Evolutionary conservation across 35 echinoderm and acorn worm genomes (phyloP), one percentile per base, ranked within the genome.

Genomic region (Holothuria glaberrima): DNA sequence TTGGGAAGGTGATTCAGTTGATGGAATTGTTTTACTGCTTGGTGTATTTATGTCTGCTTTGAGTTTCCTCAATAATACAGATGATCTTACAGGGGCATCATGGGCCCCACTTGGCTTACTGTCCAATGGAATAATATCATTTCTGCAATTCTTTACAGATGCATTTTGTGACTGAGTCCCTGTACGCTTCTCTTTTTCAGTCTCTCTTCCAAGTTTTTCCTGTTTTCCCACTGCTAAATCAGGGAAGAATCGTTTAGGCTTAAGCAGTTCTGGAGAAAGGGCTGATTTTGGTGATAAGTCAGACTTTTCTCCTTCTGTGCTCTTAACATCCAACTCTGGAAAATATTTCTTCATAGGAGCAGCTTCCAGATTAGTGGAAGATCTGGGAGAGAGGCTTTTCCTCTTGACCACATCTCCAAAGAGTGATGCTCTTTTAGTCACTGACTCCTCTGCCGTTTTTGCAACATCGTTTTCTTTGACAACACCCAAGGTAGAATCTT

Each of bases 351-450:
- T 50, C 2, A 5, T 24, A 54, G 35, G 38, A 5, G 21, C 29
- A 34, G 14, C 57, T 57, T 83, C 59, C 30, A 67, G 30, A 48
- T 38, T 76, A 36, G 64, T 20, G 18, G 88, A 74, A 89, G 86
- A 89, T 89, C 50, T 89, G 48, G 91, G 75, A 17, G 86, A 81
- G 26, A 69, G 69, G 17, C 64, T 83, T 61, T 87, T 92, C 30
- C 75, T 88, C 34, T 85, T 91, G n/a, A 92, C 70, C 20, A 92
- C 78, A 58, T 72, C 78, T 22, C 90, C 94, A 95, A 95, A 91
- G 52, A 95, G n/a, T 31, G 90, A 86, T 24, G 89, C 89, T 62
- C 73, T 87, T 48, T 94, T 75, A 17, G 59, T 65, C 62, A 94
- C 89, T 38, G 59, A 24, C 24, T 48, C 68, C 12, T 88, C 71